Base-by-base conservation (phyloP, 2,113 vertebrate genomes). In the Phocoena sinus region DNA sequence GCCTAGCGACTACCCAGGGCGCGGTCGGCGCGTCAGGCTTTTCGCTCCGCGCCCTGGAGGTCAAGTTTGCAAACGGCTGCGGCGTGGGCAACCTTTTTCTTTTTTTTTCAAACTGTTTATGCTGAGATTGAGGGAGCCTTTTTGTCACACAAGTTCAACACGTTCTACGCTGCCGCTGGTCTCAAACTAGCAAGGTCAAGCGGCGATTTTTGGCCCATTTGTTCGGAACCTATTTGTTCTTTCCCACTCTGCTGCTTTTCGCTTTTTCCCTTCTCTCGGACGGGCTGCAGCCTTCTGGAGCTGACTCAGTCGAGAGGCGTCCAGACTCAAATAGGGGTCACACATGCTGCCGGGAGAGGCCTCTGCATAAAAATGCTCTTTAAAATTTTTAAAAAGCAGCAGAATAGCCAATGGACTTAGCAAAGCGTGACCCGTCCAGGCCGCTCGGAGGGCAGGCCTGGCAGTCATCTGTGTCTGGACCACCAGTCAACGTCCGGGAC, bases 361-460 rank as follows among this genome's bases (percentile, higher is more conserved):
- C 71, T 91, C 76, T 77, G 81, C 86, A 80, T 92, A 84, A 95
- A 95, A 96, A 93, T 76, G 65, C 82, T 60, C 68, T 91, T 91
- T 20, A 18, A 86, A 18, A 68, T 8, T 5, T 44, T 89, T 41
- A 15, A 65, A 91, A 93, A 91, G 70, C 67, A 38, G 38, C 56
- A 21, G n/a, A 67, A 91, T 91, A 86, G 82, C 73, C 82, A 68
- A 1, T 63, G 86, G 79, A 93, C 50, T 91, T 93, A 93, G 67
- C 89, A 83, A 97, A 95, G 58, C 86, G 13, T 98, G 96, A 93
- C 94, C 47, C 71, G 70, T 82, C 82, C 65, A 58, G 86, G 63
- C 53, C 31, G 8, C 84, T 26, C 0, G 44, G 44, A 94, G 60
- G 50, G 80, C 88, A 86, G 82, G 28, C 70, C 74, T 77, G 58